A percentile compares a stretch with the other conserved stretches of the same genome.
These are phyloP conservation scores for Lytechinus pictus DNA, from an alignment of 35 echinoderm and acorn worm species.

Conservation along the genomic window DNA sequence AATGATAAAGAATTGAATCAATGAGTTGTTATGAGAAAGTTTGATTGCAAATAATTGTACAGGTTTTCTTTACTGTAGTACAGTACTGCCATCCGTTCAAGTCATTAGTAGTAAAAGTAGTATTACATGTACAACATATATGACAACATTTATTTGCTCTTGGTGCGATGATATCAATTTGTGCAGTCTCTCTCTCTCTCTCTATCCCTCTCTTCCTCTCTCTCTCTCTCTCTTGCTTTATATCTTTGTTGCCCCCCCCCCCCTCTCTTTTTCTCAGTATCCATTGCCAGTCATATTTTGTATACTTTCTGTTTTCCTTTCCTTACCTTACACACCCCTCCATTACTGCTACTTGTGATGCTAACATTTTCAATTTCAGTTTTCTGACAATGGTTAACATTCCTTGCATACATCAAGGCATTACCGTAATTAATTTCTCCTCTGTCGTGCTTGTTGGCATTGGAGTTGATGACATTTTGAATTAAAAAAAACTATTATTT, in stretches of 20 bases:
- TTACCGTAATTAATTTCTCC: background rate
- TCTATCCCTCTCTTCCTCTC: background rate
- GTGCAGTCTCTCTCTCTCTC: too few species aligned
- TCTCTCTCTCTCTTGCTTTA: background rate
- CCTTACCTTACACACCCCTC: background rate
- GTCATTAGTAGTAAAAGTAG: too few species aligned
- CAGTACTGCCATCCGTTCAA: too few species aligned
- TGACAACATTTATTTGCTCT: too few species aligned
- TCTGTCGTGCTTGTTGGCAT: background rate
- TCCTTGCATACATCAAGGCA: background rate
- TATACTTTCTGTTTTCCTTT: too few species aligned
- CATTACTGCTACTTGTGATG: background rate
- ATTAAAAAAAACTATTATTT: background rate
- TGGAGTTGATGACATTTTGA: background rate
- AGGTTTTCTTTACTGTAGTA: too few species aligned
- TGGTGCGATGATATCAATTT: too few species aligned
- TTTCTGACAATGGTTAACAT: background rate
- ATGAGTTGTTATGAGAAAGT: too few species aligned
- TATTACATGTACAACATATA: background rate
- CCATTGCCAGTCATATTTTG: too few species aligned
- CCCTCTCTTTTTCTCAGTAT: too few species aligned
- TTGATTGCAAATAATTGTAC: too few species aligned
- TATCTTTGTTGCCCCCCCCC: background rate
- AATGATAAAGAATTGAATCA: background rate
- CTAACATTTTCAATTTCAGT: background rate